A percentile compares a stretch with the other conserved stretches of the same genome.
Evolutionary conservation across 1,140 invertebrate genomes (phyloP).

Genomic region (Whitmania pigra): DNA sequence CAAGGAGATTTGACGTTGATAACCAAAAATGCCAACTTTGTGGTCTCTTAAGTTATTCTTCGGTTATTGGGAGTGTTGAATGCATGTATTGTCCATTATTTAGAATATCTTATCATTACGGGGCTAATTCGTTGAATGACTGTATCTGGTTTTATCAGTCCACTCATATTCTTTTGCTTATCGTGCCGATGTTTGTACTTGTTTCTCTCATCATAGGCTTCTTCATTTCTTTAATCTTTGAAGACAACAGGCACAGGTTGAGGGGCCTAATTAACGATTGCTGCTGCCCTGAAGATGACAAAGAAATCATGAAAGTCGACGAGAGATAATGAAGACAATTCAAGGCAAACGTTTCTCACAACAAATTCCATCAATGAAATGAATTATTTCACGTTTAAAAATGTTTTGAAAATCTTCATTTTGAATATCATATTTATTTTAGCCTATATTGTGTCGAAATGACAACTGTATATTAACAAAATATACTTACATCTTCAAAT

Average conservation of each 20-base stretch:
- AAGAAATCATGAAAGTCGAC: background rate
- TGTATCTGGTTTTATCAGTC: slow-evolving; percentile 3
- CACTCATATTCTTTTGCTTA: background rate
- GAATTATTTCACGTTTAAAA: no score
- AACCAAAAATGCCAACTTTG: background rate
- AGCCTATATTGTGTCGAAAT: no score
- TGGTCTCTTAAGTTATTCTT: slow-evolving; percentile 1
- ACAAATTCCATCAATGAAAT: no score
- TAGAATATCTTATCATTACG: background rate
- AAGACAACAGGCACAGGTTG: background rate
- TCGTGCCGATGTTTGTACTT: background rate
- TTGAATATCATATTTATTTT: no score
- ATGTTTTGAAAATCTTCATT: no score
- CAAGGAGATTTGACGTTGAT: background rate
- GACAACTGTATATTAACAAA: no score
- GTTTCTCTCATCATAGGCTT: background rate
- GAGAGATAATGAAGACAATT: background rate
- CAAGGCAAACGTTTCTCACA: background rate
- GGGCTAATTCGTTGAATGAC: background rate
- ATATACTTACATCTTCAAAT: no score
- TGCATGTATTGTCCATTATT: slow-evolving; percentile 5
- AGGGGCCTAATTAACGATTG: background rate
- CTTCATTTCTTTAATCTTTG: background rate
- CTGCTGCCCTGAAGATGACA: background rate
- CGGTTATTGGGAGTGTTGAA: background rate